Evolutionary conservation across 2,113 vertebrate genomes (phyloP).

Genomic region (human): GRCh38 chr6:10386001-10386500

Average conservation of each 20-base stretch:
- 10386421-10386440: conserved; percentile 74
- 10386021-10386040: not conserved
- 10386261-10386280: conserved; percentile 36
- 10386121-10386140: not conserved
- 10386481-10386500: not conserved
- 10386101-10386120: not conserved
- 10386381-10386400: conserved; percentile 70
- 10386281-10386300: conserved; percentile 73
- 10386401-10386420: conserved; percentile 67
- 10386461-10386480: not conserved
- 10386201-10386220: conserved; percentile 22
- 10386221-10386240: conserved; percentile 46
- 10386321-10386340: conserved; percentile 70
- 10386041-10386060: not conserved
- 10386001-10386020: not conserved
- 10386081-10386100: not conserved
- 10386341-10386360: conserved; percentile 55
- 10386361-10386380: conserved; percentile 74
- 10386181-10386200: not conserved
- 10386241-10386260: conserved; percentile 69
- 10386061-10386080: not conserved
- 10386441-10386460: conserved; percentile 36
- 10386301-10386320: conserved; percentile 69
- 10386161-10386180: not conserved
- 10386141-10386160: conserved; percentile 47